A percentile compares a stretch with the other conserved stretches of the same genome.
Conservation (phyloP, 2,113 vertebrate genomes). For the Barbus barbus region DNA sequence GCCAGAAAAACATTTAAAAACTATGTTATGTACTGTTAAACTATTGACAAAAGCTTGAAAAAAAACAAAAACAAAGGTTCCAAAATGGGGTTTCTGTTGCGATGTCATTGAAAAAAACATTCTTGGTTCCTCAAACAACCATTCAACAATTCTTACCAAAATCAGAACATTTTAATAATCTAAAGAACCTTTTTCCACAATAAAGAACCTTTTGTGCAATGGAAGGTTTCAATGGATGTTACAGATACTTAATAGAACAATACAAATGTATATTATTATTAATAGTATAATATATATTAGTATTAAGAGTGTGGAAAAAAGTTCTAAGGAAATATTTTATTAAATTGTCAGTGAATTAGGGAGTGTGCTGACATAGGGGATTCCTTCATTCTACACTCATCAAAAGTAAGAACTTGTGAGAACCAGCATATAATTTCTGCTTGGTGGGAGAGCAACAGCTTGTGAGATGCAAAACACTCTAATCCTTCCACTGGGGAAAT, state of each 20-base stretch:
- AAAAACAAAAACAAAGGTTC: too few relatives aligned
- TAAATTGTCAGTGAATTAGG: neutral
- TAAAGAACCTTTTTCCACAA: too few relatives aligned
- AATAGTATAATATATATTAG: too few relatives aligned
- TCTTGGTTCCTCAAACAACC: neutral
- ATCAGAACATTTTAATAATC: neutral
- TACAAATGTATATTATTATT: too few relatives aligned
- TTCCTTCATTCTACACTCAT: neutral
- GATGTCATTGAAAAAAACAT: neutral
- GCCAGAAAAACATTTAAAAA: too few relatives aligned
- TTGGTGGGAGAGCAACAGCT: conserved; percentile 18
- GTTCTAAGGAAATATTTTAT: neutral
- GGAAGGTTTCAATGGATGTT: neutral
- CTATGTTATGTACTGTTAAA: too few relatives aligned
- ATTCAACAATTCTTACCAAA: too few relatives aligned
- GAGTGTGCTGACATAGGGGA: neutral
- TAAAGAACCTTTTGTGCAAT: neutral
- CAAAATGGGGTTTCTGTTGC: too few relatives aligned
- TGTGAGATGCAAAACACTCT: neutral
- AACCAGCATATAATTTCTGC: neutral
- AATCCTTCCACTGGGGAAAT: conserved; percentile 16
- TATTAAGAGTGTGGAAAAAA: neutral
- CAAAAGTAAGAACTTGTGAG: neutral
- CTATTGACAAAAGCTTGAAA: too few relatives aligned
- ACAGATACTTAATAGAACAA: neutral